These are phyloP conservation scores for Falco rusticolus DNA, from an alignment of 2,797 vertebrate genomes.

Conservation along the genomic window DNA sequence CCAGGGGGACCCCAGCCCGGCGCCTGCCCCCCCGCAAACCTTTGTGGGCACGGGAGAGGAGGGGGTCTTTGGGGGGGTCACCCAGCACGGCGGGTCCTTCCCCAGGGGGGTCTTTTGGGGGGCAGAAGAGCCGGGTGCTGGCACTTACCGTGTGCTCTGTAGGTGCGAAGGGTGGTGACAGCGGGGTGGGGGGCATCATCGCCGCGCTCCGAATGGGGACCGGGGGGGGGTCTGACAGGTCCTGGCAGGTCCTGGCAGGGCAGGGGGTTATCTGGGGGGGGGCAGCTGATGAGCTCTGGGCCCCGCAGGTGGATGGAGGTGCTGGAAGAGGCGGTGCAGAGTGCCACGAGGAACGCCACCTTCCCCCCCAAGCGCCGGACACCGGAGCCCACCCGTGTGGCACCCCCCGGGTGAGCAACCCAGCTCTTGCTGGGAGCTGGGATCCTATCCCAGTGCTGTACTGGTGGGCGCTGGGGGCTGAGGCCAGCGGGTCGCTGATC, in stretches of 20 bases:
- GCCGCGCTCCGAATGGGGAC: rapidly evolving
- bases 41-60: not conserved
- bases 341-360: conserved; percentile 40
- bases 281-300: not conserved
- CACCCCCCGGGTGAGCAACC: conserved; percentile 57
- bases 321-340: conserved; percentile 72
- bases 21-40: not conserved
- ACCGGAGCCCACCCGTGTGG: not conserved
- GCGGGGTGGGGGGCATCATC: rapidly evolving
- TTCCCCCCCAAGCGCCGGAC: not conserved
- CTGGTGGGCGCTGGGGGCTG: not conserved
- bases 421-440: rapidly evolving
- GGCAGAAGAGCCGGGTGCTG: rapidly evolving
- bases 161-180: not conserved
- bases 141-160: not conserved
- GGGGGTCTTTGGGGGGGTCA: not conserved
- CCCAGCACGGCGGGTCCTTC: rapidly evolving
- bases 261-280: too few species aligned
- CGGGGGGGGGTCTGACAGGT: not conserved
- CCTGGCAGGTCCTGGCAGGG: too few species aligned
- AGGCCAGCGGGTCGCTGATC: not conserved
- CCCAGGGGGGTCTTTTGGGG: not conserved
- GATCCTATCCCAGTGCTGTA: not conserved
- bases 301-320: conserved; percentile 78
- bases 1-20: not conserved